A percentile compares a stretch with the other conserved stretches of the same genome.
phyloP scores from a whole-genome alignment of 2,888 invertebrate genomes.

The Laothoe populi region DNA sequence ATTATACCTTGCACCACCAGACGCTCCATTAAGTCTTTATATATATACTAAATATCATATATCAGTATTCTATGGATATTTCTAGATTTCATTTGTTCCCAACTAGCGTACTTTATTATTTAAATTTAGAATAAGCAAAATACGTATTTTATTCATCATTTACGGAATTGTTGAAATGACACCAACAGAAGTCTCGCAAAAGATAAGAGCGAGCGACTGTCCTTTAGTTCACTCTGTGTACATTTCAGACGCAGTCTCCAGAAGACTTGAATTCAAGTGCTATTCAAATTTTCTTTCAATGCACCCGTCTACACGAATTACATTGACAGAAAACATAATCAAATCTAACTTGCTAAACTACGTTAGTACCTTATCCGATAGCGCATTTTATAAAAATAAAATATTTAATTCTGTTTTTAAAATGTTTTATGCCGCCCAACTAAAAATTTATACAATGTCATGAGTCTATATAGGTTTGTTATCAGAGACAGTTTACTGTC shows the following conservation, averaged over 20 bases:
- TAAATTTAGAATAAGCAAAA: no score
- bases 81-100: neutral
- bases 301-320: neutral
- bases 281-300: no score
- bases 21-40: no score
- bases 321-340: slow-evolving; percentile 14
- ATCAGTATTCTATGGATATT: no score
- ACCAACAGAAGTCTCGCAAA: neutral
- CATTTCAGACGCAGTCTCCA: neutral
- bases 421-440: no score
- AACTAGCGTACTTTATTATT: neutral
- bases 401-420: neutral
- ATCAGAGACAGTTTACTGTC: no score
- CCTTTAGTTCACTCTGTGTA: neutral
- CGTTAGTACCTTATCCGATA: neutral
- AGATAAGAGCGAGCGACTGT: slow-evolving; percentile 9
- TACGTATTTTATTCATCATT: slow-evolving; percentile 7
- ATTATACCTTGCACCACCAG: no score
- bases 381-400: neutral
- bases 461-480: no score
- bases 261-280: neutral
- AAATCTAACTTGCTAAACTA: slow-evolving; percentile 3
- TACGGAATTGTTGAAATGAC: neutral
- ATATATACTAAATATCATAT: no score
- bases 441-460: no score